A percentile compares a stretch with the other conserved stretches of the same genome.
phyloP scores from a whole-genome alignment of 2,888 invertebrate species.

The Hyles lineata region DNA sequence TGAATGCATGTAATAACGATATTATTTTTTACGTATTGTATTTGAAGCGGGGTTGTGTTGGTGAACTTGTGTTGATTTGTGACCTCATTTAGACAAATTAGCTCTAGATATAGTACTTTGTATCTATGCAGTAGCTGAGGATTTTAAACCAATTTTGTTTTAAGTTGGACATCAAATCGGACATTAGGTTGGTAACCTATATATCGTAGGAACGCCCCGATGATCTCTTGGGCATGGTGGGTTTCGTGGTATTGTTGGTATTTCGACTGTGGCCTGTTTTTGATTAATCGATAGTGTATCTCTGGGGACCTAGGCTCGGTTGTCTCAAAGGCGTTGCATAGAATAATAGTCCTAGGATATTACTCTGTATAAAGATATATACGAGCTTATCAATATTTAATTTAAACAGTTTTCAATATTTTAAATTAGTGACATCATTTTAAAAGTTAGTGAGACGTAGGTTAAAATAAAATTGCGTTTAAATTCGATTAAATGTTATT shows the following conservation, averaged over 20 bases:
- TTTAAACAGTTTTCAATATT: not conserved
- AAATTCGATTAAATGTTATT: not conserved
- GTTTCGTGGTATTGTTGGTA: constrained; percentile 46
- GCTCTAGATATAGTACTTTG: not conserved
- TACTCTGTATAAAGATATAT: not conserved
- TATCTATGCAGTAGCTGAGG: not conserved
- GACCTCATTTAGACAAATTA: not conserved
- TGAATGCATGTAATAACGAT: not conserved
- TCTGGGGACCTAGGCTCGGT: constrained; percentile 53
- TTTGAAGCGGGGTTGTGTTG: too few species aligned
- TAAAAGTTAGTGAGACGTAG: too few species aligned
- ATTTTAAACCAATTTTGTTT: not conserved
- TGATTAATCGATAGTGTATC: constrained; percentile 65
- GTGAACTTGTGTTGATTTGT: not conserved
- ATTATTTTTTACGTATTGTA: too few species aligned
- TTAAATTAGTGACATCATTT: too few species aligned
- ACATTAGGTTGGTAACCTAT: constrained; percentile 37
- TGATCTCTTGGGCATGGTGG: constrained; percentile 34
- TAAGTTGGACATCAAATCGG: not conserved
- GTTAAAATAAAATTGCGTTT: too few species aligned
- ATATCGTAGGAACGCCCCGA: constrained; percentile 3
- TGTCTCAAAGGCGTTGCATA: constrained; percentile 38
- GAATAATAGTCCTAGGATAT: constrained; percentile 1
- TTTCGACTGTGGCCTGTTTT: constrained; percentile 56
- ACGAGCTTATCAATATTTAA: too few species aligned